These are phyloP conservation scores for Hetaerina americana DNA, from an alignment of 1,140 invertebrate genomes.

Conservation along the genomic window DNA sequence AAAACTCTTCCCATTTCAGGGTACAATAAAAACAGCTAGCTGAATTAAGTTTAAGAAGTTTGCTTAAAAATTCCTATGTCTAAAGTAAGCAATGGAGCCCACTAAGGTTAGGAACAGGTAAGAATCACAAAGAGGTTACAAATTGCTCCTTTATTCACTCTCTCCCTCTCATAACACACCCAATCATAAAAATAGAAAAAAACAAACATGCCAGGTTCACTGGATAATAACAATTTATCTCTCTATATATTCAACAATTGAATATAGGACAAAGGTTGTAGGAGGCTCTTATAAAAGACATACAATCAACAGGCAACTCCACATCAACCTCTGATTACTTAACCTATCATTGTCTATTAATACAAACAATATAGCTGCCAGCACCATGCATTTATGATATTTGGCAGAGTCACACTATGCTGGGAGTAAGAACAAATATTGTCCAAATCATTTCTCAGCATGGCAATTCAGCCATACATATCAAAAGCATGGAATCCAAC, in stretches of 20 bases:
- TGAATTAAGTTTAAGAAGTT: no score
- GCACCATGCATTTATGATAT: neutral
- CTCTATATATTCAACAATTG: constrained; percentile 1
- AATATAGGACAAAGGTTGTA: neutral
- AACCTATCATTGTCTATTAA: neutral
- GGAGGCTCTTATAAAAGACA: neutral
- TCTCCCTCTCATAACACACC: neutral
- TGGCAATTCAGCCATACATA: neutral
- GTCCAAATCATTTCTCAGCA: neutral
- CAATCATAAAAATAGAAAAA: constrained; percentile 1
- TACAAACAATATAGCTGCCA: neutral
- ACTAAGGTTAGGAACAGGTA: no score
- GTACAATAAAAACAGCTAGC: no score
- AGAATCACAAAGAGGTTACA: neutral
- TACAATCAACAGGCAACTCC: neutral
- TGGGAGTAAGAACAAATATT: neutral
- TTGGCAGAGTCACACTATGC: neutral
- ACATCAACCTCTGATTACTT: neutral
- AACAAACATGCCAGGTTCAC: neutral
- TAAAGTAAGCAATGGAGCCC: no score
- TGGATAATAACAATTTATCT: neutral
- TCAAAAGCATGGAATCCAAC: neutral
- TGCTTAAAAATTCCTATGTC: no score
- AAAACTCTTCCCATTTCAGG: no score
- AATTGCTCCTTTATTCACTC: neutral